Evolutionary conservation across 2,113 vertebrate species (phyloP), one percentile per base, ranked within the genome.

Genomic region (Gymnarchus niloticus): DNA sequence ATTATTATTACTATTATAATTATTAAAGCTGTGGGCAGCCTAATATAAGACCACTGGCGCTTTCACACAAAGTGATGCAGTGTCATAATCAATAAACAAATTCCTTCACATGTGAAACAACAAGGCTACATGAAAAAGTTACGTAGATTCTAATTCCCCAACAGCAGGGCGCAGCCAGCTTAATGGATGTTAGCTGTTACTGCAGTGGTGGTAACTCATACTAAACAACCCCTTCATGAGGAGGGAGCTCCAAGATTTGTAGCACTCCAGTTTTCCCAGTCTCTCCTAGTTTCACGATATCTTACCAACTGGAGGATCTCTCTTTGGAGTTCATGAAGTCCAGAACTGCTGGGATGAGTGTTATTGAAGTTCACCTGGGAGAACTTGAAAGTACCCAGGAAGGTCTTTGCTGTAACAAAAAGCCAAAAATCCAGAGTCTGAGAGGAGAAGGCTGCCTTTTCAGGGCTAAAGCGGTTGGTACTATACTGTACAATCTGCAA

Each of bases 241-340:
- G 25, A 69, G 0, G 28, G 65, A 73, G 14, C 33, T 37, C 33
- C 33, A 73, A 41, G n/a, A n/a, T n/a, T n/a, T n/a, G n/a, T n/a
- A n/a, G n/a, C n/a, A n/a, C n/a, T n/a, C 10, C 28, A 33, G 6
- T 21, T 23, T 28, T 14, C 7, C n/a, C 17, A 28, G n/a, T 73
- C 6, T 5, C n/a, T 9, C 65, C n/a, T 6, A 3, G 28, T 10
- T 8, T 10, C 4, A 21, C 81, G 49, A 56, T 25, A 86, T 86
- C 94, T 91, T 91, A 99, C 98, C 93, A 96, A 90, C 1, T 92
- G 91, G 83, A 94, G 90, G 61, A 99, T 95, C 89, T 97, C 96
- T 54, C 91, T 92, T 90, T 97, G 95, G 3, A 97, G 6, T 0
- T 96, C 93, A 59, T 86, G 91, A 41, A 95, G 80, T 7, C 92